Base-by-base conservation (phyloP, 1,140 invertebrate species). In the Bombyx mandarina region DNA sequence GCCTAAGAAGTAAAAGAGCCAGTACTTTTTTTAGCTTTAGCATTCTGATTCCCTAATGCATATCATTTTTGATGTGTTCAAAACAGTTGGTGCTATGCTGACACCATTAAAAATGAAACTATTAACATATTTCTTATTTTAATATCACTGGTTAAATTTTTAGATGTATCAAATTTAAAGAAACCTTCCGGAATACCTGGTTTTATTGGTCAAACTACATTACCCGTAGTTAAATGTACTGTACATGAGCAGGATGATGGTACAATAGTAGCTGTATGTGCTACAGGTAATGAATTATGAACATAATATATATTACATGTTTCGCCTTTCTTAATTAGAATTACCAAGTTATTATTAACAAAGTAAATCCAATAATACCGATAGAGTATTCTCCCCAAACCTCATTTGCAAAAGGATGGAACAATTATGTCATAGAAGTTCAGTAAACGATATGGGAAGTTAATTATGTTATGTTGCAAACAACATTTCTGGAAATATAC, bases 221-320 rank as follows among this genome's bases (percentile, higher is more conserved):
- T 88, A 57, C 64, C 89, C 47, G 73, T 79, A 45, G 56, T 90
- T 44, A 84, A 88, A 62, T 90, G 90, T 9, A 91, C 92, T 8
- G 91, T 98, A 5, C 98, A 99, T 80, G 95, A 99, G 83, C 97
- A 99, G 88, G 91, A 95, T 44, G 97, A 99, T 85, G 95, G 96
- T n/a, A 95, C 93, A 0, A 94, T 98, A 68, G 91, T 97, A 65
- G 93, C 93, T 7, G 88, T 97, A 59, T 96, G 94, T 84, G 94
- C 95, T 12, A 97, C 96, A 59, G 90, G 86, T 88, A 68, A 71
- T 70, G 10, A 54, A 51, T 59, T 56, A 54, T 18, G 10, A 51
- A 22, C 22, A 47, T 53, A 54, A 52, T 58, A 43, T 22, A 56
- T 26, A 46, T 48, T 48, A 18, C 12, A 18, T 18, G 9, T n/a